Percentiles rank a stretch among this genome's conserved stretches.
Conservation (phyloP, 1,140 invertebrate species). For the Mactra quadrangularis region DNA sequence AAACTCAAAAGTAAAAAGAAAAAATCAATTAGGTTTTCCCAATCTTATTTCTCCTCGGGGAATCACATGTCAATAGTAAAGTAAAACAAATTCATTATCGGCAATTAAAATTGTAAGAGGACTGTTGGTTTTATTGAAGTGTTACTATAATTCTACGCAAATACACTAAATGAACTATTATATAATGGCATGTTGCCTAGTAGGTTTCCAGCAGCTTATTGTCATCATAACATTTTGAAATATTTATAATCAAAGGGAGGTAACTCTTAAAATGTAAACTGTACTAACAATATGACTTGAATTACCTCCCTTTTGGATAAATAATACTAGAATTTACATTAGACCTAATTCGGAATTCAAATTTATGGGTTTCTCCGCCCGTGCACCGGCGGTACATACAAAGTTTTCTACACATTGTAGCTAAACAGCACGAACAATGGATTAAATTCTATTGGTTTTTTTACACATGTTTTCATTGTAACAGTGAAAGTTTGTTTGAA, state of each 20-base stretch:
- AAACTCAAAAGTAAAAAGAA: not conserved
- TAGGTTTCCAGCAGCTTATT: no score
- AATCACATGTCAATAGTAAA: slow-evolving; percentile 18
- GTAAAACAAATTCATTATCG: slow-evolving; percentile 48
- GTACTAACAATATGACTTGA: no score
- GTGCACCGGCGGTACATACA: no score
- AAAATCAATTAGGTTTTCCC: slow-evolving; percentile 42
- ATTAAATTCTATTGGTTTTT: no score
- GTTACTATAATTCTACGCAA: slow-evolving; percentile 48
- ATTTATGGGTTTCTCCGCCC: no score
- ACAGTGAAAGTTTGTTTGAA: no score
- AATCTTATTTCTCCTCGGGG: slow-evolving; percentile 18
- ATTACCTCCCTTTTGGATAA: no score
- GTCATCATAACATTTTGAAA: not conserved
- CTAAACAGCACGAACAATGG: no score
- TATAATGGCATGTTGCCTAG: slow-evolving; percentile 6
- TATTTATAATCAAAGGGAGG: slow-evolving; percentile 24
- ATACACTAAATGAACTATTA: slow-evolving; percentile 43
- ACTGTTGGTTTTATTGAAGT: slow-evolving; percentile 12
- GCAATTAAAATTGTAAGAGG: slow-evolving; percentile 46
- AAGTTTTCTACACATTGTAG: no score
- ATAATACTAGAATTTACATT: no score
- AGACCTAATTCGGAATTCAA: no score
- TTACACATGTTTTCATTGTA: no score
- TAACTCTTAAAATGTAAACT: slow-evolving; percentile 3